Conservation (phyloP, 2,113 vertebrate genomes). For the Microtus montanus region DNA sequence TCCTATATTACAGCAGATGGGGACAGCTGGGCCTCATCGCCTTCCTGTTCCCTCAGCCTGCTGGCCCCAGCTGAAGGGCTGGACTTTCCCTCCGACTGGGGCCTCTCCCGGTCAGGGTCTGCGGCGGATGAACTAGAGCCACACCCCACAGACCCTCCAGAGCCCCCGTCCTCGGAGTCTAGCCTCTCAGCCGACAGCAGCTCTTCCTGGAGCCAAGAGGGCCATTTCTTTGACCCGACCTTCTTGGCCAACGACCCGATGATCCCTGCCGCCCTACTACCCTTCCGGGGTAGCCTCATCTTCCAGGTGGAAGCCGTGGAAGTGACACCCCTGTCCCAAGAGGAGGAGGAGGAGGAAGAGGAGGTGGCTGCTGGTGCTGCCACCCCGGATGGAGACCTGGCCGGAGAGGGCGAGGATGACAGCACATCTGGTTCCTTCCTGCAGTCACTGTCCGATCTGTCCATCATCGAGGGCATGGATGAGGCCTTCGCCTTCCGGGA, state of each 20-base stretch:
- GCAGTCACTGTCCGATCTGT: conserved; percentile 95
- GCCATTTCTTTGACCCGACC: conserved; percentile 81
- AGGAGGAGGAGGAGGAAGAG: conserved; percentile 74
- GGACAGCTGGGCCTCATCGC: conserved; percentile 94
- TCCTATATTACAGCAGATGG: conserved; percentile 97
- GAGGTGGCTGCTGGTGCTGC: conserved; percentile 55
- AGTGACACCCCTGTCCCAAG: conserved; percentile 89
- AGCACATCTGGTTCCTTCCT: conserved; percentile 94
- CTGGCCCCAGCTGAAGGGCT: conserved; percentile 87
- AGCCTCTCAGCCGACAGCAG: conserved; percentile 82
- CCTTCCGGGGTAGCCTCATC: conserved; percentile 93
- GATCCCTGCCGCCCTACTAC: conserved; percentile 94
- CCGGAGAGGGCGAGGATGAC: conserved; percentile 89
- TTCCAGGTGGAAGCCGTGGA: conserved; percentile 96
- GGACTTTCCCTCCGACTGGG: conserved; percentile 86
- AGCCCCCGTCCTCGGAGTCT: not conserved
- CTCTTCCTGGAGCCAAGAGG: conserved; percentile 79
- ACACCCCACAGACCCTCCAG: accelerated
- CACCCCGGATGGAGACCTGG: conserved; percentile 78
- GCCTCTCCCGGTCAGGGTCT: conserved; percentile 79
- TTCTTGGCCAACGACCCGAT: conserved; percentile 88
- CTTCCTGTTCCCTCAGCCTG: conserved; percentile 89
- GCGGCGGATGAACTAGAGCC: conserved; percentile 8
- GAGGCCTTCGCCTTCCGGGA: conserved; percentile 96
- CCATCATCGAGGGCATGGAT: conserved; percentile 93